Evolutionary conservation across 2,113 vertebrate genomes (phyloP).

Genomic region (Clupea harengus): DNA sequence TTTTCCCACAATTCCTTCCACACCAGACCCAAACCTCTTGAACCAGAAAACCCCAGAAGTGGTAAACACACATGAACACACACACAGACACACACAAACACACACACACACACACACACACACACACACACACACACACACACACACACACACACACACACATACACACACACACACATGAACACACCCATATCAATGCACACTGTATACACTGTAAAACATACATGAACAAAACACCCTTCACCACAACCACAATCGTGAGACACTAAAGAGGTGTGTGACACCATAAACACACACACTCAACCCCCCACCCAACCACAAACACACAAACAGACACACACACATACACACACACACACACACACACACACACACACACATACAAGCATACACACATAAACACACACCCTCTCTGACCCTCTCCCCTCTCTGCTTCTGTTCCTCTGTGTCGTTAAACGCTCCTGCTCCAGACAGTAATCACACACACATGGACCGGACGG

Average conservation of each 20-base stretch:
- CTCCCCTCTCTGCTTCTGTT: not conserved
- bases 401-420: not conserved
- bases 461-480: conserved; percentile 56
- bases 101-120: not conserved
- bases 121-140: not conserved
- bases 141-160: not conserved
- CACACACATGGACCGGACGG: conserved; percentile 57
- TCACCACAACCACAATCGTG: not conserved
- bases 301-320: not conserved
- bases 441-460: conserved; percentile 35
- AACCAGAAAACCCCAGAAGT: not conserved
- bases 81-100: not conserved
- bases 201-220: not conserved
- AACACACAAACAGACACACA: not conserved
- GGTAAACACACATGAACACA: not conserved
- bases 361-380: too few species aligned
- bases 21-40: not conserved
- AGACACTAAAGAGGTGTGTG: not conserved
- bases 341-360: too few species aligned
- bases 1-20: not conserved
- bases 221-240: not conserved
- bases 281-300: not conserved
- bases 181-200: not conserved
- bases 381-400: too few species aligned
- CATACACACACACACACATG: not conserved